Evolutionary conservation across 2,113 vertebrate genomes (phyloP), one percentile per base, ranked within the genome.

Genomic region (Cathartes aura): DNA sequence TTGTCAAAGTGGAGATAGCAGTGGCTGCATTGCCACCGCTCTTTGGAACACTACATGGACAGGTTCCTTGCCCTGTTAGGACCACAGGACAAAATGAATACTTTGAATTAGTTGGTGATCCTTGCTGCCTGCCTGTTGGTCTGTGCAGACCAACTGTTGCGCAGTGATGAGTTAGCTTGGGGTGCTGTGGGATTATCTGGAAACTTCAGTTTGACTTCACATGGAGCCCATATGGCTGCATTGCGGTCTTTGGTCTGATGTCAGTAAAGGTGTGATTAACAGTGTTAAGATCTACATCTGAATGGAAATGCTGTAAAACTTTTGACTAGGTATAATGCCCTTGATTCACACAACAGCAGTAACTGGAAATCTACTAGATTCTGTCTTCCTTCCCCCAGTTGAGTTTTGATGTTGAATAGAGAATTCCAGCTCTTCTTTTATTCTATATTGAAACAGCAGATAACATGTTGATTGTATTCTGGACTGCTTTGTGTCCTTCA

Each of bases 171-270:
- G 6, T 47, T 87, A 47, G 26, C 19, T 68, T 34, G 70, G 16
- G 34, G 8, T 92, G 42, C 22, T 82, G 8, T 63, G 63, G n/a
- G 8, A 38, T 75, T 67, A 79, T 32, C 15, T 88, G 59, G 42
- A 73, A 78, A n/a, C 13, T 52, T 81, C 30, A 48, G 30, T 78
- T 84, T 81, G 42, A 20, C 36, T 73, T 93, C 23, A 78, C 19
- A 17, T 52, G 20, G 26, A 76, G 16, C 34, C 23, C n/a, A 13
- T 8, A 4, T 42, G 32, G 4, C 9, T 55, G 18, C 0, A 0
- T 24, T 75, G 24, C 0, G 3, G 15, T 70, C 64, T 84, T 91
- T 40, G 45, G 21, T 89, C 27, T 75, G 48, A 47, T 60, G 18
- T 66, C 55, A 58, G 38, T 59, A 47, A 50, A 75, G 48, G 15